Conservation (phyloP, 2,113 vertebrate genomes). For the Triplophysa dalaica region DNA sequence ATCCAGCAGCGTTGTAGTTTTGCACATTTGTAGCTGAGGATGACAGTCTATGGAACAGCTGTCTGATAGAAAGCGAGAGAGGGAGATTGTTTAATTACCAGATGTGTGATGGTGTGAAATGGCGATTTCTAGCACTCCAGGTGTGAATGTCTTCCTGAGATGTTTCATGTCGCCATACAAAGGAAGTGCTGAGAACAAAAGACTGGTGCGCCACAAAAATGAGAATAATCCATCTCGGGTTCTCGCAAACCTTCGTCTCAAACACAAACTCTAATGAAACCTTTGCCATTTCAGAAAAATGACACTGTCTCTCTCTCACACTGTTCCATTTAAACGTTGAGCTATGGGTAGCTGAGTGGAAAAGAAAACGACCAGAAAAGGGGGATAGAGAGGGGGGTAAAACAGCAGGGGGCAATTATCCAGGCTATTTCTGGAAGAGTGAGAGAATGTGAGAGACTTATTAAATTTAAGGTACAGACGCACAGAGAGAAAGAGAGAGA, state of each 20-base stretch:
- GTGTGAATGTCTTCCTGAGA: conserved; percentile 29
- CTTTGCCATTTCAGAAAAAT: not conserved
- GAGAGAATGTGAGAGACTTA: conserved; percentile 20
- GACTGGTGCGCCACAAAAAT: not conserved
- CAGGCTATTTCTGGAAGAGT: conserved; percentile 10
- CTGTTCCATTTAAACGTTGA: not conserved
- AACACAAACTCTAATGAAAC: conserved; percentile 1
- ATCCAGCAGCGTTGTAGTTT: no score
- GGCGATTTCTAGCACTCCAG: conserved; percentile 37
- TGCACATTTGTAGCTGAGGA: not conserved
- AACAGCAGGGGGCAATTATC: conserved; percentile 29
- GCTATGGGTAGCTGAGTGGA: conserved; percentile 3
- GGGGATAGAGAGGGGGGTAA: not conserved
- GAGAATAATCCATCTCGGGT: not conserved
- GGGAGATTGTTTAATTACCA: conserved; percentile 32
- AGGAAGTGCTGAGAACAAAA: conserved; percentile 29
- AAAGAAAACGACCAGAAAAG: conserved; percentile 15
- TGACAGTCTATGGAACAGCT: conserved; percentile 22
- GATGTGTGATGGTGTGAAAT: conserved; percentile 34
- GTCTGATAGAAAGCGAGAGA: conserved; percentile 14
- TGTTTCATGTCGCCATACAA: conserved; percentile 1
- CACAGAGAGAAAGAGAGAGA: not conserved
- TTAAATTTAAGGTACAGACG: conserved; percentile 21
- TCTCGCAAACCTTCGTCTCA: not conserved
- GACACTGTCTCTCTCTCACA: not conserved